Conservation (phyloP, 2,113 vertebrate species). For the Sclerurus mexicanus region DNA sequence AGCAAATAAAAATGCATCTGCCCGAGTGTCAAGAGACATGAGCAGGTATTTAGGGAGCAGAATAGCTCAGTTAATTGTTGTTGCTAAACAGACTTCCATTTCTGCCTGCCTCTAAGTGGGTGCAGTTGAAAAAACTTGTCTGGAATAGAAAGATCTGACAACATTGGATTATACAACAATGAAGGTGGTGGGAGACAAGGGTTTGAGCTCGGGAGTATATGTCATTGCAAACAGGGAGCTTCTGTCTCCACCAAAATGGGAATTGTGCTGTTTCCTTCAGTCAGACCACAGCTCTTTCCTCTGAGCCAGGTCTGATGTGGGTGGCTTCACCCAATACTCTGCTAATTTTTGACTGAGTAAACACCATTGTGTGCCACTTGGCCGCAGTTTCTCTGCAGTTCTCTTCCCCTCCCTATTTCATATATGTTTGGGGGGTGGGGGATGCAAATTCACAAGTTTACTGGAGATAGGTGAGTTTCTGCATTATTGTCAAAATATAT, state of each 20-base stretch:
- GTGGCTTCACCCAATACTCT: not conserved
- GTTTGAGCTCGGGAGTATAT: not conserved
- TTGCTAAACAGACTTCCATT: not conserved
- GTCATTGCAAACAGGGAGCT: not conserved
- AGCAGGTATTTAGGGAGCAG: not conserved
- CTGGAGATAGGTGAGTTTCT: not conserved
- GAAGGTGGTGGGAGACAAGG: not conserved
- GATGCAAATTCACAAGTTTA: not conserved
- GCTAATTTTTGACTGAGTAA: not conserved
- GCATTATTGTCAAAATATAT: not conserved
- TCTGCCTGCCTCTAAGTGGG: not conserved
- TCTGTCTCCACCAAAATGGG: not conserved
- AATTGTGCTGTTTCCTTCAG: not conserved
- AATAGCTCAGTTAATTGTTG: not conserved
- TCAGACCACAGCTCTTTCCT: not conserved
- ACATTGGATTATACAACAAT: not conserved
- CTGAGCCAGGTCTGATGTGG: not conserved
- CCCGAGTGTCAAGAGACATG: not conserved
- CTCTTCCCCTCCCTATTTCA: not conserved
- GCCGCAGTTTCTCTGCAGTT: not conserved
- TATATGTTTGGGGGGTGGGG: accelerated
- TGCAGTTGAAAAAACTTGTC: not conserved
- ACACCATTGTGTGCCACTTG: not conserved
- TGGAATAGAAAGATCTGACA: not conserved
- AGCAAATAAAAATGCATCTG: conserved; percentile 2